Percentiles rank a stretch among this genome's conserved stretches.
Evolutionary conservation across 2,888 invertebrate genomes (phyloP).

Genomic region (Sinhomidia bicolor): DNA sequence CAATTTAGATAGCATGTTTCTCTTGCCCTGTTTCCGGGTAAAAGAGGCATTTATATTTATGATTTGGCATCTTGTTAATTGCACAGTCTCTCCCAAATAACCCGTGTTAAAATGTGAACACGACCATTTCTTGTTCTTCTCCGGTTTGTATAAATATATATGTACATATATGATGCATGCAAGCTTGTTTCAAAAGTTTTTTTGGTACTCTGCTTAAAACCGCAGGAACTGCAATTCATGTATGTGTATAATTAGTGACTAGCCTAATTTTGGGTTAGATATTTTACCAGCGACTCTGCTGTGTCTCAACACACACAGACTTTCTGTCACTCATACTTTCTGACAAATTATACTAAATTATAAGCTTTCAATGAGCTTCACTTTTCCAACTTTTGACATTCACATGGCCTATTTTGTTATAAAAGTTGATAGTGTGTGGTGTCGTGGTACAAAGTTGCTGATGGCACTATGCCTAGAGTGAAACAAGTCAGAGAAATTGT

Average conservation of each 20-base stretch:
- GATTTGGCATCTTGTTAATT: conserved; percentile 55
- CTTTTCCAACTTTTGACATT: conserved; percentile 28
- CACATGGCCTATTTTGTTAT: conserved; percentile 16
- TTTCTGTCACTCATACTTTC: conserved; percentile 59
- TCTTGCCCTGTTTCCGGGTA: conserved; percentile 46
- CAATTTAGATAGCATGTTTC: not conserved
- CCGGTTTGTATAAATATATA: no score
- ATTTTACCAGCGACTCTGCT: not conserved
- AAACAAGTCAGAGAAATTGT: not conserved
- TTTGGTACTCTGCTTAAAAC: not conserved
- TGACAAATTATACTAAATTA: conserved; percentile 73
- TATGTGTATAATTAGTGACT: conserved; percentile 46
- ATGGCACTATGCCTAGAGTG: no score
- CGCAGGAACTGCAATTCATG: conserved; percentile 37
- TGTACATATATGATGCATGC: no score
- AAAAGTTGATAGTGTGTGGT: not conserved
- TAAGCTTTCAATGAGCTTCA: conserved; percentile 44
- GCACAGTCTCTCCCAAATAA: conserved; percentile 1
- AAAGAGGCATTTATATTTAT: conserved; percentile 27
- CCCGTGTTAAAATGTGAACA: not conserved
- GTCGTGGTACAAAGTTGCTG: not conserved
- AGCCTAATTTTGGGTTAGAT: conserved; percentile 47
- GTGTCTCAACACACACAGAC: conserved; percentile 30
- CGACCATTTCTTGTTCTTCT: not conserved
- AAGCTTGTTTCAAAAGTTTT: conserved; percentile 19